Base-by-base conservation (phyloP, 2,113 vertebrate species). In the Pycnonotus jocosus region DNA sequence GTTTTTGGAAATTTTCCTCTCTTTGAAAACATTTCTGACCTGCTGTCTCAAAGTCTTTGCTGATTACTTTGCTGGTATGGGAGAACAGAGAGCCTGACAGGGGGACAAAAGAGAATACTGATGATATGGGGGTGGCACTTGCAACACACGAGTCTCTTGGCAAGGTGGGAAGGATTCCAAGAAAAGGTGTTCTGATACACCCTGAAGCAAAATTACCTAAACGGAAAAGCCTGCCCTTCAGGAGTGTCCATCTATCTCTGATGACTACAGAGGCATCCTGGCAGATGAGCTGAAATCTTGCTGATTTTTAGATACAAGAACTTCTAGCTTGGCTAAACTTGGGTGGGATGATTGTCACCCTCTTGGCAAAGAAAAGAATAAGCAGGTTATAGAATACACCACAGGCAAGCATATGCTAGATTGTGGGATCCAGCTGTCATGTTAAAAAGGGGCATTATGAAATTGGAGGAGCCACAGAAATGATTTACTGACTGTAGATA, bases 401-500 rank as follows among this genome's bases (percentile, higher is more conserved):
- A 24, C 58, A 78, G 64, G 37, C 0, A 40, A 90, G 40, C 56
- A 33, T 81, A 86, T 74, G 83, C 30, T 92, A 74, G 76, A 53
- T 51, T 84, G 40, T 68, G 60, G 80, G 44, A 92, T 84, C 64
- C 51, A 44, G 47, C 86, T 91, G 80, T 93, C 80, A 48, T 23
- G 13, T 81, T 91, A 51, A 62, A 84, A 92, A 91, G 60, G 14
- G 33, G 16, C 60, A 28, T 81, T 78, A 51, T 37, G 68, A 62
- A 90, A 96, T 62, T 90, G 60, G 58, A 94, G 62, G 40, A 93
- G 42, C 19, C 31, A 77, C 16, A 40, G 64, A 84, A 92, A 81
- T 81, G 27, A 93, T 93, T 90, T 86, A 86, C 86, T 84, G 83
- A 68, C 69, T 86, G 95, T 31, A 90, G 72, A 95, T 96, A 90